Conservation (phyloP, 1,140 invertebrate species). For the Pseudomyrmex gracilis region DNA sequence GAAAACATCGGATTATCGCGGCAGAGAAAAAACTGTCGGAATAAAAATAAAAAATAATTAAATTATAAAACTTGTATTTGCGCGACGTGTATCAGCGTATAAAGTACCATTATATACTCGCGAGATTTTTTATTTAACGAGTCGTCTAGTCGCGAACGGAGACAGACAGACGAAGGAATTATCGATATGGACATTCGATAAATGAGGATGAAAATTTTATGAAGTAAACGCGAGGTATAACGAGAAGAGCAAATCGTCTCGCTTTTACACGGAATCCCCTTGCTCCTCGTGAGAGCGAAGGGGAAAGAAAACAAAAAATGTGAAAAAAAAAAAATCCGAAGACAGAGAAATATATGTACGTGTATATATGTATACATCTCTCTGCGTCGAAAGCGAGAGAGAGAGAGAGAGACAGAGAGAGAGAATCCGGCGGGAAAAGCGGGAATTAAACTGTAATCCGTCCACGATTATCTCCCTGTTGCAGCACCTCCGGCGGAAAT, state of each 20-base stretch:
- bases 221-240: conserved; percentile 1
- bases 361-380: too few species aligned
- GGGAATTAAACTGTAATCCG: conserved; percentile 54
- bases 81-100: too few species aligned
- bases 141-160: neutral
- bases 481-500: conserved; percentile 33
- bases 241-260: conserved; percentile 22
- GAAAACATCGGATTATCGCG: neutral
- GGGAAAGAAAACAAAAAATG: neutral
- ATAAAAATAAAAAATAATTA: too few species aligned
- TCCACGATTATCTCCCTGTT: conserved; percentile 44
- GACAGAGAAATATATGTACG: neutral
- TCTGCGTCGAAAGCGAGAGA: neutral
- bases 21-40: too few species aligned
- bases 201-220: neutral
- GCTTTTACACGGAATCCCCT: conserved; percentile 24
- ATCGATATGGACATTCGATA: conserved; percentile 15
- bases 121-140: too few species aligned
- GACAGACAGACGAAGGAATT: neutral
- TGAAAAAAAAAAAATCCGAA: conserved; percentile 34
- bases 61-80: too few species aligned
- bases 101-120: too few species aligned
- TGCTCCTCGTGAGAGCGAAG: conserved; percentile 13
- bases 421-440: neutral
- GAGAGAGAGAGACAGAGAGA: too few species aligned